Percentiles rank a stretch among this genome's conserved stretches.
These are phyloP conservation scores for Pristiophorus japonicus DNA, from an alignment of 2,113 vertebrate genomes.

Conservation along the genomic window DNA sequence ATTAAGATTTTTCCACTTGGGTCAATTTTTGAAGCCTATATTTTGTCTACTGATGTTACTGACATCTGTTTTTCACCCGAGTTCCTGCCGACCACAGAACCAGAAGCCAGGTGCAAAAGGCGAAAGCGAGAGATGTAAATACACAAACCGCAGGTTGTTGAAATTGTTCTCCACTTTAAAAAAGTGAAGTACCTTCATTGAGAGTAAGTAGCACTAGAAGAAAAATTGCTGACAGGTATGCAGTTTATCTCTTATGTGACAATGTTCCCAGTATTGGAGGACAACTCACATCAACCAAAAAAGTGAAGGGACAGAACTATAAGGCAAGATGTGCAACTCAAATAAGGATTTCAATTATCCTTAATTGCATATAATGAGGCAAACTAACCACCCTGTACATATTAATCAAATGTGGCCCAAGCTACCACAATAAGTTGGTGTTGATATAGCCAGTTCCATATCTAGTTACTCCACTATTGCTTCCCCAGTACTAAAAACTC, in stretches of 20 bases:
- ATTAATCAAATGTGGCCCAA: neutral
- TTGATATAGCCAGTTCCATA: neutral
- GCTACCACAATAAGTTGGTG: neutral
- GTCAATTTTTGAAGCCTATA: neutral
- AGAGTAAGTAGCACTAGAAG: neutral
- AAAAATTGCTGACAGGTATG: neutral
- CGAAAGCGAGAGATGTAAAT: neutral
- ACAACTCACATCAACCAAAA: neutral
- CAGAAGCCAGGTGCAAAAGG: conserved; percentile 17
- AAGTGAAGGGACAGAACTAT: neutral
- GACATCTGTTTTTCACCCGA: conserved; percentile 8
- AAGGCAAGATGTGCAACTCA: neutral
- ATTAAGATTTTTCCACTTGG: neutral
- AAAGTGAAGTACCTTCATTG: neutral
- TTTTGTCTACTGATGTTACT: neutral
- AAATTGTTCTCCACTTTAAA: neutral
- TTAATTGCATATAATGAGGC: neutral
- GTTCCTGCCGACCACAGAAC: neutral
- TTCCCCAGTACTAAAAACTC: neutral
- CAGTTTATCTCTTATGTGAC: neutral
- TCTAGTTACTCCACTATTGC: neutral
- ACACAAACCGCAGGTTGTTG: conserved; percentile 19
- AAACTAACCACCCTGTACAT: neutral
- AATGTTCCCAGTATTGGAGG: too few species aligned
- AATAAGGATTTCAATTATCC: neutral